Evolutionary conservation across 2,113 vertebrate genomes (phyloP).

Genomic region (Mobula birostris): DNA sequence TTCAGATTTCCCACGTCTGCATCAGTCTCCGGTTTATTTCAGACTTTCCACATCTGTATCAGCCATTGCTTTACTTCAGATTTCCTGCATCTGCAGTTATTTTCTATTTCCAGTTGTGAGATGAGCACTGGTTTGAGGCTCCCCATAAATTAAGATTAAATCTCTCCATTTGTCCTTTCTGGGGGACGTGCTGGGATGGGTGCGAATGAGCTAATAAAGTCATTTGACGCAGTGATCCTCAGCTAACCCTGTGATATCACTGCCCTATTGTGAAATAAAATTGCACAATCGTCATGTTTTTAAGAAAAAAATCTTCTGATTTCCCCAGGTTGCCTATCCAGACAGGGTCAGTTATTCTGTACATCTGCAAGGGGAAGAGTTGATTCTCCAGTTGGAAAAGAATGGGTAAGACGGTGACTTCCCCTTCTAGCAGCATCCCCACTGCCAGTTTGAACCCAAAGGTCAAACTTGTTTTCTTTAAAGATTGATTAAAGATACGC

Average conservation of each 20-base stretch:
- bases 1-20: no score
- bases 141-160: no score
- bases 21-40: no score
- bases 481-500: no score
- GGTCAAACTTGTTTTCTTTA: neutral
- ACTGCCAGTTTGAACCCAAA: neutral
- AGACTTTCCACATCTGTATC: no score
- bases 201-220: neutral
- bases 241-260: neutral
- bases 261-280: neutral
- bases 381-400: conserved; percentile 57
- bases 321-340: conserved; percentile 52
- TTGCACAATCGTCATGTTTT: neutral
- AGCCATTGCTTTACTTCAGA: no score
- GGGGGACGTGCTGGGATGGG: neutral
- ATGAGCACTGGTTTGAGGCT: no score
- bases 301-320: neutral
- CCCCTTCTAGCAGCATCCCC: neutral
- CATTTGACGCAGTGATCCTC: neutral
- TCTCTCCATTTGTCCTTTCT: neutral
- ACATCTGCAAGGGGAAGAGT: conserved; percentile 50
- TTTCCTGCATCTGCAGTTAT: no score
- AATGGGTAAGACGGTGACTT: conserved; percentile 54
- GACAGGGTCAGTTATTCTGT: conserved; percentile 55
- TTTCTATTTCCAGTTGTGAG: no score